phyloP scores from a whole-genome alignment of 2,797 vertebrate genomes.

The Myotis vivesi region DNA sequence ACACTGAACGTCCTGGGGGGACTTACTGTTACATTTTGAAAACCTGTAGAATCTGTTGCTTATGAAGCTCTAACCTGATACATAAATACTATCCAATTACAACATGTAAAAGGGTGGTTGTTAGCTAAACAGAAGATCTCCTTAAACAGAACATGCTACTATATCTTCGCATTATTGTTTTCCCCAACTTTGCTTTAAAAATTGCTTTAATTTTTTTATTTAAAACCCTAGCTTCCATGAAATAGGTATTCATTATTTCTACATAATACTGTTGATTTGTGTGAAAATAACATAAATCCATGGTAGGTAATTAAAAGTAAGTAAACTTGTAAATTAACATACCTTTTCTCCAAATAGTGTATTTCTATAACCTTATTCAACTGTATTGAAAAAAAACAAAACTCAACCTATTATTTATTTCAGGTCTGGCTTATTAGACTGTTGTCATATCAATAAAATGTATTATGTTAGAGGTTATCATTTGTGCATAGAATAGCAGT shows the following conservation, averaged over 20 bases:
- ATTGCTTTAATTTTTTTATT: not conserved
- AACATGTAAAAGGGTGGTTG: conserved; percentile 38
- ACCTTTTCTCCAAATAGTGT: not conserved
- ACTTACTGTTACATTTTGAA: conserved; percentile 55
- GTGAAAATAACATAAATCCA: conserved; percentile 44
- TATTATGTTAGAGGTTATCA: not conserved
- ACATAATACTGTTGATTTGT: not conserved
- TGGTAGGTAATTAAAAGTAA: conserved; percentile 16
- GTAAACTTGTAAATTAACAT: conserved; percentile 10
- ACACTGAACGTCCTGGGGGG: conserved; percentile 59
- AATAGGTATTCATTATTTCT: conserved; percentile 40
- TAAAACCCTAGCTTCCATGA: not conserved
- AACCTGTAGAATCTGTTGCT: conserved; percentile 46
- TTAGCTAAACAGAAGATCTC: conserved; percentile 49
- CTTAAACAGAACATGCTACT: not conserved
- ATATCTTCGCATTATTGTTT: conserved; percentile 50
- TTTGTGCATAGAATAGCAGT: not conserved
- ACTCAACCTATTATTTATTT: not conserved
- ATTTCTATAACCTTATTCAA: conserved; percentile 33
- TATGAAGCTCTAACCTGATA: conserved; percentile 50
- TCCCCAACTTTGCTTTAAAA: not conserved
- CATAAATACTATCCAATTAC: conserved; percentile 67
- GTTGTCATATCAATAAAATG: not conserved
- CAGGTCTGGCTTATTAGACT: not conserved
- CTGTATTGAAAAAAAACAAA: not conserved